Percentiles rank a stretch among this genome's conserved stretches.
Evolutionary conservation across 2,797 vertebrate genomes (phyloP).

Genomic region (Hipposideros larvatus): DNA sequence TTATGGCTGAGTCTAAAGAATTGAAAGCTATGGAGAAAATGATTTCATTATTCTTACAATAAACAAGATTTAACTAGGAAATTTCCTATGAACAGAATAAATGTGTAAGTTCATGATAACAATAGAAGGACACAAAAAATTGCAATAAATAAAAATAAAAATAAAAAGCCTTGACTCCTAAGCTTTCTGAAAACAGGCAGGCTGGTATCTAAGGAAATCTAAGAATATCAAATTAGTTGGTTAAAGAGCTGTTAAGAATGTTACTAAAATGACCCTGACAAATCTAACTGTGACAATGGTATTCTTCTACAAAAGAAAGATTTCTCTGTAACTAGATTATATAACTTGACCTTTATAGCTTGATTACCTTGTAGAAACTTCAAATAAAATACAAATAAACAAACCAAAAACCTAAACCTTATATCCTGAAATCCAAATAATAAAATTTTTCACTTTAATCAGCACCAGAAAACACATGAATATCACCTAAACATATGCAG

Average conservation of each 20-base stretch:
- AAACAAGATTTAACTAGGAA: not conserved
- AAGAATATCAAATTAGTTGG: not conserved
- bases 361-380: not conserved
- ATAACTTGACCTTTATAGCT: not conserved
- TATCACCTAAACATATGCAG: not conserved
- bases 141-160: not conserved
- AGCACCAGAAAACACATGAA: not conserved
- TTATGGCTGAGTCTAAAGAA: not conserved
- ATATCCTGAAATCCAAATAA: not conserved
- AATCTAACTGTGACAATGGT: not conserved
- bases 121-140: constrained; percentile 1
- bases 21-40: not conserved
- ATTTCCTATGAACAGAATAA: constrained; percentile 43
- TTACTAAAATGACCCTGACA: not conserved
- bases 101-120: constrained; percentile 5
- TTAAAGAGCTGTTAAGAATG: constrained; percentile 29
- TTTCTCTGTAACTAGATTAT: not conserved
- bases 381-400: constrained; percentile 55
- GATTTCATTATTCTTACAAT: not conserved
- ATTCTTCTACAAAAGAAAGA: constrained; percentile 52
- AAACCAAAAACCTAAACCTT: not conserved
- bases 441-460: constrained; percentile 12
- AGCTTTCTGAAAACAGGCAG: not conserved
- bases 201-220: not conserved
- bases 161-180: not conserved